These are phyloP conservation scores for Tribolium madens DNA, from an alignment of 1,140 invertebrate genomes.

Conservation along the genomic window DNA sequence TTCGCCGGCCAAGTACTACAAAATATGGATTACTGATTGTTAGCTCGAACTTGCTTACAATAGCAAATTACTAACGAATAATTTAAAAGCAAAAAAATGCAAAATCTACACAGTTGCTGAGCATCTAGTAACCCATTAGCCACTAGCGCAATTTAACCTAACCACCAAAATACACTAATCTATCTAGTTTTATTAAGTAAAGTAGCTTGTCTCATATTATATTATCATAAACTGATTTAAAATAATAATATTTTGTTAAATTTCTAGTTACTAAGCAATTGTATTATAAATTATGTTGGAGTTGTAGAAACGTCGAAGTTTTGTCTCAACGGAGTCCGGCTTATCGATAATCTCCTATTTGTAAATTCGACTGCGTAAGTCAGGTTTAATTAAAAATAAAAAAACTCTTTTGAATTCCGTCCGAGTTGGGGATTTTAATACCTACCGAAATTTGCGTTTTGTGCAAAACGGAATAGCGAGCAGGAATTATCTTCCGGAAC, in stretches of 20 bases:
- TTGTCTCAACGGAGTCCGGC: not conserved
- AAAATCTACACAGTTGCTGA: too few relatives aligned
- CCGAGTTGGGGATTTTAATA: not conserved
- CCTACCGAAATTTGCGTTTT: not conserved
- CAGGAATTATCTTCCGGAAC: constrained; percentile 19
- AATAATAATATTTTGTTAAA: not conserved
- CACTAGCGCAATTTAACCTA: too few relatives aligned
- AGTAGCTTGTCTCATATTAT: too few relatives aligned
- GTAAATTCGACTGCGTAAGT: not conserved
- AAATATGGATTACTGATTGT: not conserved
- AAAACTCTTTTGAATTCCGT: constrained; percentile 4
- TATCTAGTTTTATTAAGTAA: too few relatives aligned
- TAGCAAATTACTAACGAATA: too few relatives aligned
- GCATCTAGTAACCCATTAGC: too few relatives aligned
- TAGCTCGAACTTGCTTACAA: not conserved
- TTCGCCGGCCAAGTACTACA: not conserved
- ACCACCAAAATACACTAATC: too few relatives aligned
- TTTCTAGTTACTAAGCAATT: not conserved
- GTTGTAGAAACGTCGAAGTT: not conserved
- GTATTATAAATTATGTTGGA: not conserved
- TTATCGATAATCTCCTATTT: not conserved
- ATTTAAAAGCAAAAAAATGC: too few relatives aligned
- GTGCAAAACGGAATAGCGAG: constrained; percentile 8
- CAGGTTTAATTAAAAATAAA: constrained; percentile 6
- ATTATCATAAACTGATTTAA: too few relatives aligned